These are phyloP conservation scores for Misgurnus anguillicaudatus DNA, from an alignment of 2,113 vertebrate species.

Conservation along the genomic window DNA sequence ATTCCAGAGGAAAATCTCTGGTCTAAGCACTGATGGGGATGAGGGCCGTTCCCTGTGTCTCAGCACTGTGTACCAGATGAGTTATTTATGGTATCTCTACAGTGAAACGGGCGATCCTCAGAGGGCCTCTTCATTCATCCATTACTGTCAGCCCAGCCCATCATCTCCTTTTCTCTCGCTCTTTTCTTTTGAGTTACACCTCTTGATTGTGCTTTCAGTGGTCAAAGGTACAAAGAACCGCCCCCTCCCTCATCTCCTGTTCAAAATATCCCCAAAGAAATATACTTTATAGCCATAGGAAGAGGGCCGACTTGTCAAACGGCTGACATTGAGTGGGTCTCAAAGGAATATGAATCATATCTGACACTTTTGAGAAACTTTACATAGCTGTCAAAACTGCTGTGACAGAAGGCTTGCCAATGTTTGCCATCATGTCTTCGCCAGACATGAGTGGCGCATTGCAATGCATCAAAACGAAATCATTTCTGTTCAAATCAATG, in stretches of 20 bases:
- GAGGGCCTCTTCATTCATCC: slow-evolving; percentile 60
- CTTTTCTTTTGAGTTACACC: slow-evolving; percentile 29
- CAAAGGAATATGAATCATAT: slow-evolving; percentile 22
- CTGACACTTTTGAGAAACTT: slow-evolving; percentile 29
- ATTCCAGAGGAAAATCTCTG: slow-evolving; percentile 1
- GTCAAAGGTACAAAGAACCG: slow-evolving; percentile 37
- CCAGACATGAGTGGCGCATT: no score
- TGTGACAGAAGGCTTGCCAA: background rate
- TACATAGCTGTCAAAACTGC: slow-evolving; percentile 10
- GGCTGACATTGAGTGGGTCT: background rate
- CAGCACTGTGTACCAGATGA: slow-evolving; percentile 42
- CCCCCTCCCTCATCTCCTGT: slow-evolving; percentile 6
- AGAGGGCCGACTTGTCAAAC: slow-evolving; percentile 28
- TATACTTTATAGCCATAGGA: slow-evolving; percentile 5
- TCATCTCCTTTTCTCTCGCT: slow-evolving; percentile 45
- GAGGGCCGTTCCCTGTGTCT: slow-evolving; percentile 44
- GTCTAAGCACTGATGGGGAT: slow-evolving; percentile 6
- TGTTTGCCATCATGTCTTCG: slow-evolving; percentile 1
- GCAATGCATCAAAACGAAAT: no score
- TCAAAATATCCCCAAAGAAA: background rate
- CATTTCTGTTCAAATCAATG: no score
- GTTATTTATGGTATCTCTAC: slow-evolving; percentile 62
- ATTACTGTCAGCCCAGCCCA: slow-evolving; percentile 61
- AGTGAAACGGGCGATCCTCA: slow-evolving; percentile 55
- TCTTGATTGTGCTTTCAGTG: slow-evolving; percentile 45